These are phyloP conservation scores for Boloria euphrosyne DNA, from an alignment of 2,888 invertebrate species.

Conservation along the genomic window DNA sequence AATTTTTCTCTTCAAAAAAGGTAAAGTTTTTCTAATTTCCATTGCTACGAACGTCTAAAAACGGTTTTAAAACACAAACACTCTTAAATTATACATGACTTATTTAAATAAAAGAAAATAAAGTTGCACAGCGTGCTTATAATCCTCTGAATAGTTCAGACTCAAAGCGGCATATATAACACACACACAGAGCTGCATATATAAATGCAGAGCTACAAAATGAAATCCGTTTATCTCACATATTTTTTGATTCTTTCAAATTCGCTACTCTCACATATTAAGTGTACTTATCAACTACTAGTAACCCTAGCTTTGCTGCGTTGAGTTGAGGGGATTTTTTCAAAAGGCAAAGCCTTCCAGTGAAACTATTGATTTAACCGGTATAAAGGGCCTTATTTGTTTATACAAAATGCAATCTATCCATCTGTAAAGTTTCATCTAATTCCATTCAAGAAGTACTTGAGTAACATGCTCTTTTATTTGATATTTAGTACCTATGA, in stretches of 20 bases:
- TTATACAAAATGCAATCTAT: too few relatives aligned
- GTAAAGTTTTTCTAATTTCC: too few relatives aligned
- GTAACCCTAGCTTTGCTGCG: neutral
- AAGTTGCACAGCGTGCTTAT: conserved; percentile 6
- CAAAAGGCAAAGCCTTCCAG: too few relatives aligned
- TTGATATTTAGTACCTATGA: too few relatives aligned
- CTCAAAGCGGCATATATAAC: conserved; percentile 17
- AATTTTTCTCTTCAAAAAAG: too few relatives aligned
- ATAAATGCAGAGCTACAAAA: conserved; percentile 18
- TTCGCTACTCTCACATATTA: conserved; percentile 3
- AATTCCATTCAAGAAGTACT: too few relatives aligned
- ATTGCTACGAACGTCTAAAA: too few relatives aligned
- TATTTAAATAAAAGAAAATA: conserved; percentile 14
- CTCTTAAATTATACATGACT: neutral
- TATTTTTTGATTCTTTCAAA: conserved; percentile 16
- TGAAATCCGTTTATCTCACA: conserved; percentile 16
- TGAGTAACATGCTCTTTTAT: too few relatives aligned
- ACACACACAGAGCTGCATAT: conserved; percentile 18
- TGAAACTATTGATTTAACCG: too few relatives aligned
- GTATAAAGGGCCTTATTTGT: too few relatives aligned
- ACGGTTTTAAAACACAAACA: neutral
- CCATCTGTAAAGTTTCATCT: too few relatives aligned
- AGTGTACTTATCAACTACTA: neutral
- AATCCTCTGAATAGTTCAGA: conserved; percentile 13
- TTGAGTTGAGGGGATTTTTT: neutral